Evolutionary conservation across 2,797 vertebrate genomes (phyloP), one percentile per base, ranked within the genome.

Genomic region (Eidolon dupreanum): DNA sequence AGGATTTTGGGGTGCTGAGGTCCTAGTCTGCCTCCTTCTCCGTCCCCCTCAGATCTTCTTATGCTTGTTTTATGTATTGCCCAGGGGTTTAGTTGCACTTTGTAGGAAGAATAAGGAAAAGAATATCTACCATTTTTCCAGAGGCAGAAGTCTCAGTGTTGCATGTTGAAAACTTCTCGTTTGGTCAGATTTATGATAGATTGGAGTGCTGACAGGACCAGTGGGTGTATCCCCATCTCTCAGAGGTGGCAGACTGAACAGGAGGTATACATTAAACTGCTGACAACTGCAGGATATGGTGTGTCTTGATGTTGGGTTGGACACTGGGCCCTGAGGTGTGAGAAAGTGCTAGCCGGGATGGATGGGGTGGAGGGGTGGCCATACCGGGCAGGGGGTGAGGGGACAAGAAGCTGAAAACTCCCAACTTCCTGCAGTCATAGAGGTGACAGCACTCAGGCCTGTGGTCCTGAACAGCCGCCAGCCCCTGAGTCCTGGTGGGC

Each of bases 221-320:
- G 26, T 4, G 0, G 5, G 26, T 4, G 0, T 36, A 41, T n/a
- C 22, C 41, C 71, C 17, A 8, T 51, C 7, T 61, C 74, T 71
- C 70, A 28, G 22, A 65, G 36, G 57, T 2, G n/a, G 26, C 83
- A 51, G 24, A 38, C 20, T 7, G 13, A 38, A 53, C 51, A 55
- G 11, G 36, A 41, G 41, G 16, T 15, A 0, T 4, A 2, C 19
- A 1, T 2, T 1, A 28, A 15, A 17, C 6, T 43, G 7, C 7
- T n/a, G 82, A 33, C 41, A 66, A 13, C 11, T 31, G n/a, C 5
- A 36, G 3, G 24, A 16, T 8, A 20, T 3, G n/a, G 2, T 1
- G 2, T 53, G 13, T 59, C 71, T 81, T 8, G 13, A 65, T 22
- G 49, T 20, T n/a, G 46, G n/a, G 7, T 5, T 41, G 20, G 26